Evolutionary conservation across 2,797 vertebrate species (phyloP), one percentile per base, ranked within the genome.

Genomic region (Lindbergichthys nudifrons): DNA sequence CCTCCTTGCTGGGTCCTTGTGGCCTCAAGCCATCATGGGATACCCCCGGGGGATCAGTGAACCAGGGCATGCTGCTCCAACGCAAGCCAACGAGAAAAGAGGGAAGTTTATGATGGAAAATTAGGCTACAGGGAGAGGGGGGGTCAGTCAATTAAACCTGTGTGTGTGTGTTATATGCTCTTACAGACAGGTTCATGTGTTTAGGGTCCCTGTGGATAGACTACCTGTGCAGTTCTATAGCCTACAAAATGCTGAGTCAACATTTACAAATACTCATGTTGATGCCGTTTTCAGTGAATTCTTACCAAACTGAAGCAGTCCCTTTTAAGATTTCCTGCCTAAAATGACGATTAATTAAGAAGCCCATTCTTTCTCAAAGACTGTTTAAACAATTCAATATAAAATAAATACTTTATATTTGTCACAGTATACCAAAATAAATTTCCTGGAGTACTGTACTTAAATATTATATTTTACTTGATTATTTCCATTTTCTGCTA

Each of bases 51-150:
- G 70, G 64, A 70, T 52, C 64, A 23, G 32, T 47, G 66, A 71
- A 62, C 30, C 68, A 75, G 75, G 64, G 32, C 67, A 51, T 5
- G 13, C 32, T 18, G 69, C 67, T 65, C 51, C 1, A 36, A 66
- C 62, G 32, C 73, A 52, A 47, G 62, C 70, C 51, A 48, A 63
- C 66, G 70, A 2, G 21, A 47, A 72, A 41, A 10, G 2, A 19
- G 41, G 13, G 2, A 43, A 75, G 59, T 76, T 81, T 73, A 66
- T 59, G 75, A 65, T 45, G 75, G 79, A 75, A 81, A 79, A 79
- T 68, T 3, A 64, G 75, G 74, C 42, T 52, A 52, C 15, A 14
- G 36, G 1, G 23, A 41, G 36, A 11, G 57, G 9, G 3, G 46
- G 52, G 2, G 1, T 4, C 51, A 57, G 60, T 50, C 71, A 57